A percentile compares a stretch with the other conserved stretches of the same genome.
Evolutionary conservation across 2,888 invertebrate genomes (phyloP).

Genomic region (Amphipyra berbera): DNA sequence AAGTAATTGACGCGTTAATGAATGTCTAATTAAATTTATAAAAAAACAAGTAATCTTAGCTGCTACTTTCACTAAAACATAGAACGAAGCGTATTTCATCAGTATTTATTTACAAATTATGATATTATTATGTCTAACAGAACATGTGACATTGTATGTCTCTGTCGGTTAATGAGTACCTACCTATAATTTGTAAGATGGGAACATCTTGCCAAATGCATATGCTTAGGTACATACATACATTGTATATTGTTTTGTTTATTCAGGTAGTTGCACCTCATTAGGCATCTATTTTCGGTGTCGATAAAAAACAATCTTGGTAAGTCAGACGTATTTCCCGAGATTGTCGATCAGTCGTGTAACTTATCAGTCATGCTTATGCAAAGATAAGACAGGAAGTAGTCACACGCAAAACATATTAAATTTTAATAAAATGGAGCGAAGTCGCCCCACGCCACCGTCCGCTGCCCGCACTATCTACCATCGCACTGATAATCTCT

Average conservation of each 20-base stretch:
- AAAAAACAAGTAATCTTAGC: too few species aligned
- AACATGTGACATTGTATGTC: conserved; percentile 3
- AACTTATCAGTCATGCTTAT: conserved; percentile 23
- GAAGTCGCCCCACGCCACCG: conserved; percentile 33
- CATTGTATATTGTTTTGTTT: too few species aligned
- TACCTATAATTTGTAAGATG: neutral
- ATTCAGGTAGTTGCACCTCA: neutral
- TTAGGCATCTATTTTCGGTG: neutral
- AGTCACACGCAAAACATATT: neutral
- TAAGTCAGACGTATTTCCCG: conserved; percentile 1
- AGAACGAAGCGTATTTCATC: too few species aligned
- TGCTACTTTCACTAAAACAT: too few species aligned
- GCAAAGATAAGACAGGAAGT: conserved; percentile 14
- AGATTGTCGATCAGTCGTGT: neutral
- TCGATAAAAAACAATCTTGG: neutral
- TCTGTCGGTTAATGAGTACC: neutral
- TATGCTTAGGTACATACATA: neutral
- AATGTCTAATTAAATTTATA: too few species aligned
- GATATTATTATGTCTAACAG: too few species aligned
- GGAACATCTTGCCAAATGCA: conserved; percentile 16
- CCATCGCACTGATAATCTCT: conserved; percentile 70
- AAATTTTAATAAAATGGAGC: too few species aligned
- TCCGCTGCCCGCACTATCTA: conserved; percentile 58
- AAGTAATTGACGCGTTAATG: conserved; percentile 46
- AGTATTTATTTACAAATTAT: too few species aligned